Evolutionary conservation across 2,888 invertebrate genomes (phyloP).

Genomic region (Ischnura elegans): DNA sequence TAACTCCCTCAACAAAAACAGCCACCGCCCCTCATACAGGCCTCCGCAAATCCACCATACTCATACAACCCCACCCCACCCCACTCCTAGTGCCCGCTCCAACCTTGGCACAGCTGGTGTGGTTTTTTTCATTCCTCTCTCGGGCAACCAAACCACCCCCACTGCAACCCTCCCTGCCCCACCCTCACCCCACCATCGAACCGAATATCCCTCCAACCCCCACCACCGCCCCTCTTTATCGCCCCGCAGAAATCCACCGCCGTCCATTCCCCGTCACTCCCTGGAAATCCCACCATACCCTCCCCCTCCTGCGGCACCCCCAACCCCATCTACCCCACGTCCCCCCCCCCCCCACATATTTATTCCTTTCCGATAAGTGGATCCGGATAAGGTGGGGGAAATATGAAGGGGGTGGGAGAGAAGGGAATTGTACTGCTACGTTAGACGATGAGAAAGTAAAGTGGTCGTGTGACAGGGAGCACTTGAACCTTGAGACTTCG

Average conservation of each 20-base stretch:
- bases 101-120: slow-evolving; percentile 59
- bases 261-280: slow-evolving; percentile 12
- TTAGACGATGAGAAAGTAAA: too few species aligned
- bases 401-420: neutral
- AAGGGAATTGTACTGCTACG: too few species aligned
- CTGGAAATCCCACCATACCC: neutral
- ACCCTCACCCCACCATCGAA: neutral
- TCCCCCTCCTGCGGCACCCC: neutral
- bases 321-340: neutral
- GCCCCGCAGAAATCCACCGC: slow-evolving; percentile 8
- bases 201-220: neutral
- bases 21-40: neutral
- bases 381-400: neutral
- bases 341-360: slow-evolving; percentile 43
- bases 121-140: slow-evolving; percentile 62
- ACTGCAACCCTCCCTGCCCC: neutral
- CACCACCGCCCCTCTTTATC: neutral
- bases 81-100: neutral
- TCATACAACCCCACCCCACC: neutral
- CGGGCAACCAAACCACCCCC: neutral
- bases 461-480: too few species aligned
- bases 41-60: neutral
- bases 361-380: slow-evolving; percentile 67
- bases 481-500: too few species aligned
- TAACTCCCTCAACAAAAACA: neutral